These are phyloP conservation scores for Labia minor DNA, from an alignment of 2,888 invertebrate genomes.

Conservation along the genomic window DNA sequence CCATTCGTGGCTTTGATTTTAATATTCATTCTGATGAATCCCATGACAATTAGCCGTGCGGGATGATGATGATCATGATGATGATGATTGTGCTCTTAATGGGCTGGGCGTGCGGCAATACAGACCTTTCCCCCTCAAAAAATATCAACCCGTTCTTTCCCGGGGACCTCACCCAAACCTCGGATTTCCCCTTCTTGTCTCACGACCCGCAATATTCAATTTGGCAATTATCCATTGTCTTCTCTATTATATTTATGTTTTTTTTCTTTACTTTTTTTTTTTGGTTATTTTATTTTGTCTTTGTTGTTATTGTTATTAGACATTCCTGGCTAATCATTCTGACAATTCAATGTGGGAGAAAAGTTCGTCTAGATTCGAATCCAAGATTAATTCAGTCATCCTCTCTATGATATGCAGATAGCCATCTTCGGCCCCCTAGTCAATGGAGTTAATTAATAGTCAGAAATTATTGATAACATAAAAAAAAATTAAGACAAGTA, in stretches of 20 bases:
- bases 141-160: background rate
- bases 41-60: background rate
- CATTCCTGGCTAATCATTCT: slow-evolving; percentile 13
- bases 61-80: background rate
- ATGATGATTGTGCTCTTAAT: slow-evolving; percentile 8
- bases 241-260: background rate
- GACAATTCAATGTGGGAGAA: slow-evolving; percentile 2
- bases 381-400: background rate
- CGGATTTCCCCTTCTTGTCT: background rate
- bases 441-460: background rate
- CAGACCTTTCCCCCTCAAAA: background rate
- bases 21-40: background rate
- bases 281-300: background rate
- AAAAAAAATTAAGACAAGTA: background rate
- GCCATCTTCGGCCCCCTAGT: background rate
- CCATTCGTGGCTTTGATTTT: background rate
- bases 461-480: background rate
- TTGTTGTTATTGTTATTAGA: background rate
- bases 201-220: slow-evolving; percentile 8
- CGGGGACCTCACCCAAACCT: background rate
- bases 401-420: background rate
- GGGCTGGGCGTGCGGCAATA: background rate
- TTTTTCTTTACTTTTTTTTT: background rate
- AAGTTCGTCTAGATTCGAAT: background rate
- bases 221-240: slow-evolving; percentile 13